Base-by-base conservation (phyloP, 2,113 vertebrate species). In the Semicossyphus pulcher region DNA sequence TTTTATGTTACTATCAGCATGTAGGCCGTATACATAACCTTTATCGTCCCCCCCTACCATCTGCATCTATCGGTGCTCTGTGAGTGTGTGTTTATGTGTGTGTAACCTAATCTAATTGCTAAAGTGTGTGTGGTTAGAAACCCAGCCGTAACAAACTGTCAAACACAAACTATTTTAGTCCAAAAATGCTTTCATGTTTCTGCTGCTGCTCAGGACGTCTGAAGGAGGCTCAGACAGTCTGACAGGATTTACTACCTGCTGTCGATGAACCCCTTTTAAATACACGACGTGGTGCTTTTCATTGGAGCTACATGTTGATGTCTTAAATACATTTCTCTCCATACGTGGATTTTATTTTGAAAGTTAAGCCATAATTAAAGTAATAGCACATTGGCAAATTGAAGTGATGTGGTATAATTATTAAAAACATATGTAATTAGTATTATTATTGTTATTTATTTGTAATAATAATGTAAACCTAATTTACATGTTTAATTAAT, bases 71-170 rank as follows among this genome's bases (percentile, higher is more conserved):
- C n/a, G n/a, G 36, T 23, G 7, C 20, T 16, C 12, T 14, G n/a
- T 44, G 28, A 20, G 18, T 53, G 53, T 26, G 51, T 75, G 54
- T 72, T 8, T 68, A 25, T 61, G 36, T 66, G 63, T 20, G 52
- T 62, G 78, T 60, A 78, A 81, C 70, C 34, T 26, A 59, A 74
- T 51, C 64, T 59, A 16, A 34, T 14, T 48, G 48, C 63, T 16
- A 51, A 81, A 70, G 26, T 80, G 81, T 64, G 65, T 56, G 78
- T 58, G 29, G 68, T 36, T 65, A 25, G 63, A 88, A 84, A 86
- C 84, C 67, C 32, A 42, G 59, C 21, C 62, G 37, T 74, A 84
- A 89, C 83, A 78, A 86, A 83, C 64, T 76, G 66, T 77, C 81
- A 78, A 66, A 76, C 76, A 53, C 49, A 37, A 72, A 59, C 61